Conservation (phyloP, 2,888 invertebrate species). For the Poecilobothrus nobilitatus region DNA sequence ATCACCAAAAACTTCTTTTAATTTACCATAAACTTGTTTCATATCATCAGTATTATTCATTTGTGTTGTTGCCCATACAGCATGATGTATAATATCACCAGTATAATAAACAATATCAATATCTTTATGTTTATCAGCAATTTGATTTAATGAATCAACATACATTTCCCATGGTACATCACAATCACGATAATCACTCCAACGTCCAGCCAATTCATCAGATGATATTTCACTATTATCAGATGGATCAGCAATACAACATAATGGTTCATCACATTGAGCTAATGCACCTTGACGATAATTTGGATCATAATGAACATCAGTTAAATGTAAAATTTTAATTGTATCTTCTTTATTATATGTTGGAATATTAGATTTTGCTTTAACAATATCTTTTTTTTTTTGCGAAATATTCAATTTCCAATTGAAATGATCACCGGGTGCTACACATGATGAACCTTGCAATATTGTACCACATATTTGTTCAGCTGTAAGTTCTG, state of each 20-base stretch:
- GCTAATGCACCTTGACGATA: constrained; percentile 61
- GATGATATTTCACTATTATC: constrained; percentile 18
- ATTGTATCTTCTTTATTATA: constrained; percentile 26
- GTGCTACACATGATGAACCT: constrained; percentile 29
- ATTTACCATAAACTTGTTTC: constrained; percentile 46
- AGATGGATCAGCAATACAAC: constrained; percentile 53
- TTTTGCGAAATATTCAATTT: constrained; percentile 25
- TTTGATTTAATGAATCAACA: constrained; percentile 56
- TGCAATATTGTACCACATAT: constrained; percentile 37
- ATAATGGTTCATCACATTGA: constrained; percentile 65
- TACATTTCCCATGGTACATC: constrained; percentile 65
- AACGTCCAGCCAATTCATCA: constrained; percentile 55
- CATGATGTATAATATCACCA: constrained; percentile 80
- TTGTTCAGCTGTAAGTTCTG: constrained; percentile 44
- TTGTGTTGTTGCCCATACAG: constrained; percentile 74
- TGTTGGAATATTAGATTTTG: constrained; percentile 31
- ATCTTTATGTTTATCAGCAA: constrained; percentile 50
- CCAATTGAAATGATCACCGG: constrained; percentile 32
- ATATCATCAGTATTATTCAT: constrained; percentile 55
- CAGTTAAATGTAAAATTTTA: constrained; percentile 36
- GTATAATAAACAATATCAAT: constrained; percentile 68
- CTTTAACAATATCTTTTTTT: constrained; percentile 20
- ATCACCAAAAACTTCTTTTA: constrained; percentile 51
- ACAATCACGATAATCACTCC: constrained; percentile 74
- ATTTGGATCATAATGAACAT: constrained; percentile 69